phyloP scores from a whole-genome alignment of 2,888 invertebrate genomes.

The Drosophila helvetica region DNA sequence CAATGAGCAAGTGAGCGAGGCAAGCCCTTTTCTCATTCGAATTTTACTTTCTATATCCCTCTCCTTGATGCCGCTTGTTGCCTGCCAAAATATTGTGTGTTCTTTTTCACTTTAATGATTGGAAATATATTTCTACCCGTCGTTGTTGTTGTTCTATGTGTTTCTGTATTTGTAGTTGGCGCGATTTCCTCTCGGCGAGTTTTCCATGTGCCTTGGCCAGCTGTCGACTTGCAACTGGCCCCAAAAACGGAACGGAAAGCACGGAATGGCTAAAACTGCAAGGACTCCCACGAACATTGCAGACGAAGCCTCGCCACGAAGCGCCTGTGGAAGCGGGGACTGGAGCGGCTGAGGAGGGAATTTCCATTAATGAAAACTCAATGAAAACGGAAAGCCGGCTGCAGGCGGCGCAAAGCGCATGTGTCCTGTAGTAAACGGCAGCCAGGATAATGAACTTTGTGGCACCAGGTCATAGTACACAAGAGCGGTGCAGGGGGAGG shows the following conservation, averaged over 20 bases:
- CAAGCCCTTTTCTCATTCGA: slow-evolving; percentile 38
- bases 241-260: slow-evolving; percentile 9
- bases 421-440: slow-evolving; percentile 63
- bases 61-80: not conserved
- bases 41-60: slow-evolving; percentile 18
- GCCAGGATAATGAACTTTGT: slow-evolving; percentile 61
- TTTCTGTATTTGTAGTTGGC: slow-evolving; percentile 15
- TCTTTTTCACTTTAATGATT: slow-evolving; percentile 44
- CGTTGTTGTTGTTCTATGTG: slow-evolving; percentile 17
- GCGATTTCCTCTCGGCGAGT: slow-evolving; percentile 54
- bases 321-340: not conserved
- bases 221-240: slow-evolving; percentile 81
- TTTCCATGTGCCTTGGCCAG: slow-evolving; percentile 74
- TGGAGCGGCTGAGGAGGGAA: not conserved
- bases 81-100: slow-evolving; percentile 11
- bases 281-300: slow-evolving; percentile 55
- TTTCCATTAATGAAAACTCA: slow-evolving; percentile 66
- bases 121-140: slow-evolving; percentile 4
- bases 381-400: slow-evolving; percentile 59
- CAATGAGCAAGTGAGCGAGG: not conserved
- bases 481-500: not conserved
- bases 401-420: slow-evolving; percentile 56
- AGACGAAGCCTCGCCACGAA: slow-evolving; percentile 35
- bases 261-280: slow-evolving; percentile 51
- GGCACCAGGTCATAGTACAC: not conserved